These are phyloP conservation scores for Speoplatyrhinus poulsoni DNA, from an alignment of 2,113 vertebrate species.

Conservation along the genomic window DNA sequence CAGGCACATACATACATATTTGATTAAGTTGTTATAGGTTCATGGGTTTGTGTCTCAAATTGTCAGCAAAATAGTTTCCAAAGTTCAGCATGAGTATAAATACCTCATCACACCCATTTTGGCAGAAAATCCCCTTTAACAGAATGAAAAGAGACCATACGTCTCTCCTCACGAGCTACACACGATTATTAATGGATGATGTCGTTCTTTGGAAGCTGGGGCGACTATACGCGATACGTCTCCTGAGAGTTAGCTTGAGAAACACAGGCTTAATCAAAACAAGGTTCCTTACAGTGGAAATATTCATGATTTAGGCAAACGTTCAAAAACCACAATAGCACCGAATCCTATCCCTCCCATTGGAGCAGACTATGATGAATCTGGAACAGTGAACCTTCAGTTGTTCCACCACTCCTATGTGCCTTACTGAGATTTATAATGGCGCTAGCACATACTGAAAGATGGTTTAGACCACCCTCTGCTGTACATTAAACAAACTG, in stretches of 20 bases:
- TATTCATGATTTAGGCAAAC: slow-evolving; percentile 18
- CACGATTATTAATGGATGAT: slow-evolving; percentile 26
- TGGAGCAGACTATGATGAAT: slow-evolving; percentile 18
- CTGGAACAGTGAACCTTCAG: slow-evolving; percentile 8
- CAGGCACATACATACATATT: neutral
- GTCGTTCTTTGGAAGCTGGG: slow-evolving; percentile 9
- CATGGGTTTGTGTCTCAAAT: slow-evolving; percentile 3
- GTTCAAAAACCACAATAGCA: slow-evolving; percentile 18
- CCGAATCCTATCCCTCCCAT: slow-evolving; percentile 19
- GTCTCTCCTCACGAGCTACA: neutral
- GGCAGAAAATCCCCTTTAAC: slow-evolving; percentile 11
- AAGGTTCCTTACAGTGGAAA: slow-evolving; percentile 35
- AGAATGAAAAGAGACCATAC: slow-evolving; percentile 27
- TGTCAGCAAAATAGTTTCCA: slow-evolving; percentile 45
- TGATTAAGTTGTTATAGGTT: slow-evolving; percentile 5
- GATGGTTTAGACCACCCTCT: slow-evolving; percentile 42
- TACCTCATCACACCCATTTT: slow-evolving; percentile 18
- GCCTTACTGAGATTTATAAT: neutral
- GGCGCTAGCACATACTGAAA: neutral
- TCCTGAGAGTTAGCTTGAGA: slow-evolving; percentile 22
- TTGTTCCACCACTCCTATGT: neutral
- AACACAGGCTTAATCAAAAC: slow-evolving; percentile 56
- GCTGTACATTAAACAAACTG: neutral
- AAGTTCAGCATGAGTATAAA: slow-evolving; percentile 33
- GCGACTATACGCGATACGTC: slow-evolving; percentile 31